Percentiles rank a stretch among this genome's conserved stretches.
These are phyloP conservation scores for Eulacestoma nigropectus DNA, from an alignment of 2,113 vertebrate genomes.

Conservation along the genomic window DNA sequence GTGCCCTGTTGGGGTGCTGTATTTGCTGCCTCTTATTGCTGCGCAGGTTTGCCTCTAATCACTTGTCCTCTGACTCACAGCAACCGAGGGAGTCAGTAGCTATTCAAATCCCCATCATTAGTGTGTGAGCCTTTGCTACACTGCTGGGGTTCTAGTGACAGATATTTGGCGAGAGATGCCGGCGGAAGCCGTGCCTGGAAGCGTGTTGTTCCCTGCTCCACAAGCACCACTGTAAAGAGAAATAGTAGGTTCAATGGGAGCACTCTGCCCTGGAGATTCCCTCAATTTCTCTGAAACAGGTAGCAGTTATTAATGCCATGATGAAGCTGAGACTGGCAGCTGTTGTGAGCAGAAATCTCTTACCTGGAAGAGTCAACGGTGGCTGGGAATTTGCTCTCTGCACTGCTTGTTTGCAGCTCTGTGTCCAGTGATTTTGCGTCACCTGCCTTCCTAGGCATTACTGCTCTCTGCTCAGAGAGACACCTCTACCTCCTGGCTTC, in stretches of 20 bases:
- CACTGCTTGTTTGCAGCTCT: background rate
- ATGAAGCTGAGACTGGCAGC: background rate
- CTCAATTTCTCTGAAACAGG: background rate
- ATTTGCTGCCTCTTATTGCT: background rate
- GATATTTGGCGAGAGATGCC: background rate
- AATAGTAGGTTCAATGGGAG: background rate
- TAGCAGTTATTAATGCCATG: background rate
- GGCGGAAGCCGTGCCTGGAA: background rate
- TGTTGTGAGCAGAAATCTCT: background rate
- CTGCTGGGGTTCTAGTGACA: background rate
- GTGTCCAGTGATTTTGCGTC: background rate
- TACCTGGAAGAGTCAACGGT: background rate
- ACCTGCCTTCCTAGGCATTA: background rate
- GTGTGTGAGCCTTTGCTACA: background rate
- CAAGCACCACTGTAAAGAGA: background rate
- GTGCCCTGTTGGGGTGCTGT: background rate
- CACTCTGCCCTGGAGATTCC: background rate
- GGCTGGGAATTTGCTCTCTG: background rate
- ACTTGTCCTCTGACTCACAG: background rate
- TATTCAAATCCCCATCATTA: background rate
- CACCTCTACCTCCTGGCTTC: background rate
- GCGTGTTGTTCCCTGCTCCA: rapidly evolving
- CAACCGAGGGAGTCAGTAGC: background rate
- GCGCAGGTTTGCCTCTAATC: background rate
- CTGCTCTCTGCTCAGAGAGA: background rate